Conservation (phyloP, 2,113 vertebrate species). For the Phyllostomus discolor region DNA sequence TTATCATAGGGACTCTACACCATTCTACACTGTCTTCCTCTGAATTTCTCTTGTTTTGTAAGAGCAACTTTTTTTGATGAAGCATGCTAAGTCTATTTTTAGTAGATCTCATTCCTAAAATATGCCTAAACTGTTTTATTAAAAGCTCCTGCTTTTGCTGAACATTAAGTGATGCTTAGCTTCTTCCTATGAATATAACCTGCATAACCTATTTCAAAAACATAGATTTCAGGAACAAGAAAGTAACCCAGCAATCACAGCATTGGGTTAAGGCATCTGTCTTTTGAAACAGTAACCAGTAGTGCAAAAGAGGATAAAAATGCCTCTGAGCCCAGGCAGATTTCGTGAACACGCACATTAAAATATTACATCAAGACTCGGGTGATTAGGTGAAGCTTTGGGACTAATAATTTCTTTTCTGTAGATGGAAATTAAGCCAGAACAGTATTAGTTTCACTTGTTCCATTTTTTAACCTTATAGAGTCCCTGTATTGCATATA, state of each 20-base stretch:
- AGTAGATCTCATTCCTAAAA: not conserved
- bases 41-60: not conserved
- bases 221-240: not conserved
- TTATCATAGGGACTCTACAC: no score
- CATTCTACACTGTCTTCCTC: not conserved
- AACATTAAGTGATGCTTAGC: not conserved
- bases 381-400: not conserved
- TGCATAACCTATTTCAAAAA: not conserved
- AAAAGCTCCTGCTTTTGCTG: not conserved
- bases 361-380: not conserved
- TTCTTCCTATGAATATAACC: not conserved
- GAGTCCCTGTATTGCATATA: not conserved
- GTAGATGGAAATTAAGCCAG: not conserved
- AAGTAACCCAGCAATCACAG: not conserved
- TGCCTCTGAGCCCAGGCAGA: no score
- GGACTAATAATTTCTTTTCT: not conserved
- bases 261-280: not conserved
- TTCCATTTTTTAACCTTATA: not conserved
- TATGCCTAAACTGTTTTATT: not conserved
- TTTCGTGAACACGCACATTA: not conserved
- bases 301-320: not conserved
- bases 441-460: not conserved
- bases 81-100: not conserved
- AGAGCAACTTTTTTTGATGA: not conserved
- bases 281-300: not conserved